Conservation (phyloP, 1,140 invertebrate genomes). For the Drosophila novamexicana region DNA sequence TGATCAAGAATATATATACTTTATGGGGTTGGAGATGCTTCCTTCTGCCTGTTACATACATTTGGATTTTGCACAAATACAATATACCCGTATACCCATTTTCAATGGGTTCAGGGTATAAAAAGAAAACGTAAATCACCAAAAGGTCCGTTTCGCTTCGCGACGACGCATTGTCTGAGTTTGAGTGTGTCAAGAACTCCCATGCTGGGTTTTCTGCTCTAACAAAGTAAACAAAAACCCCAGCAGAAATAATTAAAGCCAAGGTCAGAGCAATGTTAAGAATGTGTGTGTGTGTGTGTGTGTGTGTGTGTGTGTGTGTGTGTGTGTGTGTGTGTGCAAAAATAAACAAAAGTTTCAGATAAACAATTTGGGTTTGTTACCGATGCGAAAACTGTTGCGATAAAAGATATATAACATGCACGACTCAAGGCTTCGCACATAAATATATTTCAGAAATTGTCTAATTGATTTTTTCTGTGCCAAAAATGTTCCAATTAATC, state of each 20-base stretch:
- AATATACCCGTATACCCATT: no score
- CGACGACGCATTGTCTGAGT: constrained; percentile 41
- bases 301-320: constrained; percentile 9
- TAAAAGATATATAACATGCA: constrained; percentile 31
- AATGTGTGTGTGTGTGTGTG: constrained; percentile 14
- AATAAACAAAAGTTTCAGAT: constrained; percentile 41
- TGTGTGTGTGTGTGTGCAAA: constrained; percentile 17
- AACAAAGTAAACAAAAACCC: constrained; percentile 50
- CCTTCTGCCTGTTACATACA: no score
- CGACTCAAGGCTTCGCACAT: constrained; percentile 13
- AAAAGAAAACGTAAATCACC: constrained; percentile 24
- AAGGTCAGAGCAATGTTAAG: constrained; percentile 50
- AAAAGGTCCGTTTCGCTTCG: constrained; percentile 23
- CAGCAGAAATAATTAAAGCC: constrained; percentile 56
- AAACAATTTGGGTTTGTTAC: constrained; percentile 32
- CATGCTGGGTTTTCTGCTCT: constrained; percentile 38
- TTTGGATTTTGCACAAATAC: no score
- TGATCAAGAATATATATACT: no score
- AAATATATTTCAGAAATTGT: constrained; percentile 29
- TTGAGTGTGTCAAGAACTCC: constrained; percentile 66
- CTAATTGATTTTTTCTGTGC: constrained; percentile 40
- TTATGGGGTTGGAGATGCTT: no score
- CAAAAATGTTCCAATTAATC: constrained; percentile 55
- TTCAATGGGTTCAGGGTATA: no score
- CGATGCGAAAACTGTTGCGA: constrained; percentile 11